Base-by-base conservation (phyloP, 2,113 vertebrate species). In the Mormoops blainvillei region DNA sequence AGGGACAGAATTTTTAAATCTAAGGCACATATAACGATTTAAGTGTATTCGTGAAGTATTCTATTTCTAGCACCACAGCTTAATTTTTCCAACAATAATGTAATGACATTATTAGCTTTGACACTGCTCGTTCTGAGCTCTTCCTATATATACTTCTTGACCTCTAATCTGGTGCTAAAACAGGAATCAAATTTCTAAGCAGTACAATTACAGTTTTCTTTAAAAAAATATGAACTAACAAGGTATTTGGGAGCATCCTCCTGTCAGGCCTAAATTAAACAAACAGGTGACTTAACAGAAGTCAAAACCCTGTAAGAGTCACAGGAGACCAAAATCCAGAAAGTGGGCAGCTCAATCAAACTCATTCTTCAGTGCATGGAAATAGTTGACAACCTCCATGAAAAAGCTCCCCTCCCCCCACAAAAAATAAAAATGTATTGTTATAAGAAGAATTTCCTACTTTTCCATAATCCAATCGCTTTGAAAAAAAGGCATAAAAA, bases 401-500 rank as follows among this genome's bases (percentile, higher is more conserved):
- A 54, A 77, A 81, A 94, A 50, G 10, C 1, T 22, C 19, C 52
- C 6, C 14, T 38, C 1, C 16, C 76, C 70, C 82, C 89, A 54
- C 56, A 80, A 68, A 22, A 94, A 91, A 65, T 77, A 38, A 91
- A 81, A 94, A 77, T 63, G 2, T 14, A 54, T 73, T 68, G 16
- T 54, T 54, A 58, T 1, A 94, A 58, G n/a, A 92, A 84, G 41
- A 43, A 86, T 74, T 80, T 41, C 36, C 20, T 50, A 36, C 9
- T 96, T 18, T 18, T 43, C 63, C 41, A 63, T 67, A 85, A 87
- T 80, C n/a, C 43, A 88, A 54, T 81, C 26, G 38, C 73, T 96
- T 95, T 5, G n/a, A n/a, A 31, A 76, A 93, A 90, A 73, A 54
- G 52, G 38, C 38, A 89, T 58, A 78, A 94, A 83, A 76, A 89